Percentiles rank a stretch among this genome's conserved stretches.
phyloP scores from a whole-genome alignment of 2,888 invertebrate species.

The Balanococcus diminutus region DNA sequence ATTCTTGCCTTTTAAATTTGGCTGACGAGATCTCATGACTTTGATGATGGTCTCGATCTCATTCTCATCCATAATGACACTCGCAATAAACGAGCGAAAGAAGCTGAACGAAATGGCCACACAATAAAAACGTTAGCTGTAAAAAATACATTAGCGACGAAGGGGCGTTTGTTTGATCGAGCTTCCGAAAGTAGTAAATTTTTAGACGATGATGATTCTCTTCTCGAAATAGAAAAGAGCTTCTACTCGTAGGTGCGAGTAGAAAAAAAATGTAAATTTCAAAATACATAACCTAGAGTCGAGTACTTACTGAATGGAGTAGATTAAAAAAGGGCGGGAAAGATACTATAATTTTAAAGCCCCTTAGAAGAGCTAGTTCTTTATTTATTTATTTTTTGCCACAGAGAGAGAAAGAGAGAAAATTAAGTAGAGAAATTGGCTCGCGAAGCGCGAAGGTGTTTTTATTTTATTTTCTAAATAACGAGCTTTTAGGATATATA shows the following conservation, averaged over 20 bases:
- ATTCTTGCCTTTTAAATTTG: too few species aligned
- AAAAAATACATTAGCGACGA: background rate
- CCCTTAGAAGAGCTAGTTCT: background rate
- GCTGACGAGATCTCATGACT: too few species aligned
- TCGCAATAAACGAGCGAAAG: background rate
- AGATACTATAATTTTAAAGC: background rate
- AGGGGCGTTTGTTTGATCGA: constrained; percentile 15
- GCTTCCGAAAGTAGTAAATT: background rate
- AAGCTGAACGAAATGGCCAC: background rate
- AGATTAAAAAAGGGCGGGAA: background rate
- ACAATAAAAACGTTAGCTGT: background rate
- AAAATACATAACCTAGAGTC: background rate
- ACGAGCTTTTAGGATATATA: too few species aligned
- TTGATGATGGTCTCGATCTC: too few species aligned
- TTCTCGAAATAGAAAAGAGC: background rate
- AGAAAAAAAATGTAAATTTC: background rate
- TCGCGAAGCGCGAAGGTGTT: background rate
- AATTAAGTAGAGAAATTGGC: background rate
- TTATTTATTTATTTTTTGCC: background rate
- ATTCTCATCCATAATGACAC: background rate
- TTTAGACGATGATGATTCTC: too few species aligned
- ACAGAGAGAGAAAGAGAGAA: background rate
- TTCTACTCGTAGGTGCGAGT: background rate
- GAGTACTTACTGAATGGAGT: background rate
- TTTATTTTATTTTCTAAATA: background rate